These are phyloP conservation scores for Lasioglossum oenotherae DNA, from an alignment of 2,888 invertebrate genomes.

Conservation along the genomic window DNA sequence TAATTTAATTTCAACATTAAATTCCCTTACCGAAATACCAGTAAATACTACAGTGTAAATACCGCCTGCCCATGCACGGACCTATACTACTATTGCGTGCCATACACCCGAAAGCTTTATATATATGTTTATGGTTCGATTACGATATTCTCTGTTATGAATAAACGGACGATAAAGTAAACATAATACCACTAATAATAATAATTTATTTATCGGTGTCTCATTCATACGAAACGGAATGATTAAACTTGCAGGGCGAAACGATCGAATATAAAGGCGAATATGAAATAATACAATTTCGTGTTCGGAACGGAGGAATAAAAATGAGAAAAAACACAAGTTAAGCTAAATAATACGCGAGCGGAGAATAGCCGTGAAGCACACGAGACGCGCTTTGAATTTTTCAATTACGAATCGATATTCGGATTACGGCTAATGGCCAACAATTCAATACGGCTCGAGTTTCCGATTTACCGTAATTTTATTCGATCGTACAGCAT, in stretches of 20 bases:
- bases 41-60: background rate
- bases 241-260: background rate
- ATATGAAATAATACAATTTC: background rate
- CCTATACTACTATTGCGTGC: background rate
- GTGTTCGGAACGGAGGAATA: no score
- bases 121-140: background rate
- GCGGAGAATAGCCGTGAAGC: background rate
- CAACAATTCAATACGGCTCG: background rate
- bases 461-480: background rate
- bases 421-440: background rate
- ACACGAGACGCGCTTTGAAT: background rate
- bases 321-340: background rate
- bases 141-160: background rate
- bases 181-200: background rate
- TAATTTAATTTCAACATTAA: background rate
- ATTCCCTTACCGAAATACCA: background rate
- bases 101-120: background rate
- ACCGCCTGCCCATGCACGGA: background rate
- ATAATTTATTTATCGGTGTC: background rate
- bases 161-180: background rate
- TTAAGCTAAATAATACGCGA: background rate
- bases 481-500: background rate
- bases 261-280: background rate
- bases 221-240: background rate
- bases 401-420: background rate